Conservation (phyloP, 2,797 vertebrate species). For the Spinibarbus caldwelli region DNA sequence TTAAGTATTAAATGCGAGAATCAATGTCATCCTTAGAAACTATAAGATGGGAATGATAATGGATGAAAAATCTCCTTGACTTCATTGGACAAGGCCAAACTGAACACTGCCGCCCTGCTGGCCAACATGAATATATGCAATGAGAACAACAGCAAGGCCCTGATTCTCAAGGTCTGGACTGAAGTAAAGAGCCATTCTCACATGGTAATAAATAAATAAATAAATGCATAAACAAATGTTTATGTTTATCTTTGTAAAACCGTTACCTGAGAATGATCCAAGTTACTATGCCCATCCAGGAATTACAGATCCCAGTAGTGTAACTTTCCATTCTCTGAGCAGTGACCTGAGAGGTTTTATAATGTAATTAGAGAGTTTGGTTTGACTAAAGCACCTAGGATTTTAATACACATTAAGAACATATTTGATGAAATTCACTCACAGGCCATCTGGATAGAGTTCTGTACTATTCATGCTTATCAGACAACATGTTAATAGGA, state of each 20-base stretch:
- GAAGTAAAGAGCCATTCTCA: neutral
- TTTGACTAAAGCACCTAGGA: constrained; percentile 3
- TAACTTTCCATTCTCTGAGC: constrained; percentile 11
- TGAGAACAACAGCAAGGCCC: neutral
- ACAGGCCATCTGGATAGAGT: neutral
- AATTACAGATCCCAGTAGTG: neutral
- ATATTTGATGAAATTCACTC: constrained; percentile 3
- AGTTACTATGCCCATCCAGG: neutral
- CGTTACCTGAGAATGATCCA: neutral
- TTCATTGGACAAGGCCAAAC: neutral
- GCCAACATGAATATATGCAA: neutral
- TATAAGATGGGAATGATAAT: neutral
- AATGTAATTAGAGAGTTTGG: neutral
- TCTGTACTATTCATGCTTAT: neutral
- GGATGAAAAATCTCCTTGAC: no score
- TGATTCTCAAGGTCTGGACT: neutral
- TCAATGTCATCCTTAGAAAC: neutral
- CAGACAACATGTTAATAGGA: neutral
- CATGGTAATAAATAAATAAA: neutral
- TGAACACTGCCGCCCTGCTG: neutral
- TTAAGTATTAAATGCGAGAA: neutral
- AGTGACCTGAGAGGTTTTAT: neutral
- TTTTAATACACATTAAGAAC: constrained; percentile 7
- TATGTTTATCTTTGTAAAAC: neutral
- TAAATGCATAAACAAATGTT: neutral